These are phyloP conservation scores for Megastigmus dorsalis DNA, from an alignment of 2,888 invertebrate genomes.

Conservation along the genomic window DNA sequence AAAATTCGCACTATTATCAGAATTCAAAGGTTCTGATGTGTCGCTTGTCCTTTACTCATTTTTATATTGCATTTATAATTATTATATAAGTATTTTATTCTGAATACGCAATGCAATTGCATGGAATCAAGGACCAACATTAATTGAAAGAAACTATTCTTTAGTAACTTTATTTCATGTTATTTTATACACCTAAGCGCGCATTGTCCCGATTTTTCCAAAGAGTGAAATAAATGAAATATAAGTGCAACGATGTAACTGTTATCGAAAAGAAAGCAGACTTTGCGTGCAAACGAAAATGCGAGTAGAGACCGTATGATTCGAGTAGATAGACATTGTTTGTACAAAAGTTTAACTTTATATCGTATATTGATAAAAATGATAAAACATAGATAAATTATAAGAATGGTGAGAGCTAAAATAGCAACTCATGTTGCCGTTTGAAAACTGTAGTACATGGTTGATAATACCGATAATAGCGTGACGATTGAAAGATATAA, in stretches of 20 bases:
- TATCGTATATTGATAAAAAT: constrained; percentile 20
- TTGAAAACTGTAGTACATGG: constrained; percentile 18
- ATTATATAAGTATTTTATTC: constrained; percentile 27
- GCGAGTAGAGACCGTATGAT: constrained; percentile 29
- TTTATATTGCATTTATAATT: constrained; percentile 33
- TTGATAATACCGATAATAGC: constrained; percentile 47
- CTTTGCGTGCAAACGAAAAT: constrained; percentile 23
- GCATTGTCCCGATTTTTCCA: constrained; percentile 11
- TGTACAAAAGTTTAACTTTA: constrained; percentile 48
- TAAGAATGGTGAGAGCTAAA: constrained; percentile 24
- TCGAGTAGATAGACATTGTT: constrained; percentile 43
- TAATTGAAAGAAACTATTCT: constrained; percentile 34
- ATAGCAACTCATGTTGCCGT: constrained; percentile 20
- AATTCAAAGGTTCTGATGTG: constrained; percentile 9
- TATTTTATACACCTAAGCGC: background rate
- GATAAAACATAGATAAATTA: constrained; percentile 36
- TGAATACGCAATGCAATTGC: constrained; percentile 38
- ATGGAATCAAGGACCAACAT: constrained; percentile 48
- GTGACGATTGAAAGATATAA: constrained; percentile 54
- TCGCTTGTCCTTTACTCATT: constrained; percentile 19
- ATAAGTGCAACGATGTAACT: constrained; percentile 4
- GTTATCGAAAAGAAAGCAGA: background rate
- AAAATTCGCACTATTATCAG: background rate
- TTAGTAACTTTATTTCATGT: constrained; percentile 40
- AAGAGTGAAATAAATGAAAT: constrained; percentile 13